Evolutionary conservation across 2,888 invertebrate species (phyloP).

Genomic region (Patella pellucida): DNA sequence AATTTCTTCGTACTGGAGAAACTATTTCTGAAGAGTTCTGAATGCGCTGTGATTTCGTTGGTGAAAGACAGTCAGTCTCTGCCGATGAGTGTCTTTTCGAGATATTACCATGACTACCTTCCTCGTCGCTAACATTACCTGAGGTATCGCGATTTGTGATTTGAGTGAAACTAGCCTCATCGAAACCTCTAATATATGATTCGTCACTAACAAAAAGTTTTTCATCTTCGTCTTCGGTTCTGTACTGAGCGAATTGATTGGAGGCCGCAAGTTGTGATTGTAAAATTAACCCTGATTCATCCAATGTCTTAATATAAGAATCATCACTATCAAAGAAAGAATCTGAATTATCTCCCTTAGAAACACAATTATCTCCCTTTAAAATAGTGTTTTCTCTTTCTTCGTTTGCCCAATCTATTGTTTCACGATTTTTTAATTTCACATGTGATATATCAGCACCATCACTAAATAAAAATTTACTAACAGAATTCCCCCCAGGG

Average conservation of each 20-base stretch:
- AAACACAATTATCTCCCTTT: background rate
- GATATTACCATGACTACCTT: background rate
- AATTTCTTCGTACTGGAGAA: background rate
- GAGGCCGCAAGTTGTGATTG: background rate
- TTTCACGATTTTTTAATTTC: no score
- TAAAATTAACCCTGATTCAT: background rate
- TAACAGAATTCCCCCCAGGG: no score
- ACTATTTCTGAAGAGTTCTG: background rate
- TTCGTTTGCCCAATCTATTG: no score
- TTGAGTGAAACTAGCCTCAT: background rate
- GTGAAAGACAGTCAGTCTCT: background rate
- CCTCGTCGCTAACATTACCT: background rate
- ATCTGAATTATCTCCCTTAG: background rate
- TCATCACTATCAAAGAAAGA: conserved; percentile 1
- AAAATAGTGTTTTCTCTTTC: background rate
- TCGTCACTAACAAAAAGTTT: no score
- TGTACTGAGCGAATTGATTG: background rate
- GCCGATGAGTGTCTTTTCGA: background rate
- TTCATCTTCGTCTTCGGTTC: background rate
- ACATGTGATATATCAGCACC: no score
- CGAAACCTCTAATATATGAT: no score
- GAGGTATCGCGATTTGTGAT: background rate
- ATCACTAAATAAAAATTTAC: no score
- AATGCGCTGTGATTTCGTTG: background rate
- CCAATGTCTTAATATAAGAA: background rate